phyloP scores from a whole-genome alignment of 2,797 vertebrate species.

The Gymnothorax reevesii region DNA sequence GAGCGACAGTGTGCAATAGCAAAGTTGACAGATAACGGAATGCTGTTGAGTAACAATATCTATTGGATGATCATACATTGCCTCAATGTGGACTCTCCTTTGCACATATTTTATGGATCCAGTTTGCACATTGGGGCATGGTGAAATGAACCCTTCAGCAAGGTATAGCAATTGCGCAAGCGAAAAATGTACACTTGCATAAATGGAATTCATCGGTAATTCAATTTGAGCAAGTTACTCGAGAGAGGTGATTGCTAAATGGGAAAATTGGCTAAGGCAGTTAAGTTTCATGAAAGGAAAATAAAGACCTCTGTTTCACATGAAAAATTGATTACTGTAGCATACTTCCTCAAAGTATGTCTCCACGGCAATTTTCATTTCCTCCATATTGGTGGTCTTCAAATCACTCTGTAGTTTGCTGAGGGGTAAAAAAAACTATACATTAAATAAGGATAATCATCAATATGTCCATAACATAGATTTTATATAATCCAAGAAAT shows the following conservation, averaged over 20 bases:
- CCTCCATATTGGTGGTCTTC: slow-evolving; percentile 81
- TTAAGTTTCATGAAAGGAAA: slow-evolving; percentile 5
- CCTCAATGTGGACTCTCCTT: neutral
- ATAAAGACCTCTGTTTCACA: neutral
- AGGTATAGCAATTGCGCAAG: neutral
- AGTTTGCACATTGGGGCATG: neutral
- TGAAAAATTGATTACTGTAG: neutral
- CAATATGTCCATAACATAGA: neutral
- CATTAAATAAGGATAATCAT: neutral
- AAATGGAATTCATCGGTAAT: neutral
- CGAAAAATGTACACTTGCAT: neutral
- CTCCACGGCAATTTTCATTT: slow-evolving; percentile 85
- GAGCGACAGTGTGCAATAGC: no score
- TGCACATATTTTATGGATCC: neutral
- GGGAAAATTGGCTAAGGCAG: neutral
- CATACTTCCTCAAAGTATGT: slow-evolving; percentile 87
- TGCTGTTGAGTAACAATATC: no score
- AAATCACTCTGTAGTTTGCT: slow-evolving; percentile 87
- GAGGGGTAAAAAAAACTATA: slow-evolving; percentile 27
- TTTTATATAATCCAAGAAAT: neutral
- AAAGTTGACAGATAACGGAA: no score
- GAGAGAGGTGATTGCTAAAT: neutral
- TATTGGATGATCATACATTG: no score
- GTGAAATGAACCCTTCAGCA: neutral
- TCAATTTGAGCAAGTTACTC: neutral